Evolutionary conservation across 2,888 invertebrate genomes (phyloP).

Genomic region (Drosophila borealis): DNA sequence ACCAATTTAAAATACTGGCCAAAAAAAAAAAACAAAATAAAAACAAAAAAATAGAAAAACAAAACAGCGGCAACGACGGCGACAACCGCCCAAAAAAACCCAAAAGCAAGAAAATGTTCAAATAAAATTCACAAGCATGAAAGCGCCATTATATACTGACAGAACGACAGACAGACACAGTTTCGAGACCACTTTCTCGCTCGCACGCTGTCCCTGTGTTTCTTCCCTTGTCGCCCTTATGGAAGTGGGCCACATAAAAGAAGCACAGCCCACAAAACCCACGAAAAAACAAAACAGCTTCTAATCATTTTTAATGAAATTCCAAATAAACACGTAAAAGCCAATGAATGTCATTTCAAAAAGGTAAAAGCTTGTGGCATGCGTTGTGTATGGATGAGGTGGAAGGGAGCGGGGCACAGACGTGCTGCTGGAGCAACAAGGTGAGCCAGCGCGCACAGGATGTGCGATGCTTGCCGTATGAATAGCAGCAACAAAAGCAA

Average conservation of each 20-base stretch:
- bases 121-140: slow-evolving; percentile 79
- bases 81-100: slow-evolving; percentile 51
- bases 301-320: slow-evolving; percentile 81
- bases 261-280: slow-evolving; percentile 60
- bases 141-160: slow-evolving; percentile 79
- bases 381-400: slow-evolving; percentile 23
- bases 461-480: slow-evolving; percentile 71
- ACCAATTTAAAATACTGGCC: slow-evolving; percentile 74
- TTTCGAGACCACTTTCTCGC: slow-evolving; percentile 12
- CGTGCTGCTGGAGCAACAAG: slow-evolving; percentile 67
- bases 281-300: slow-evolving; percentile 78
- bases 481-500: slow-evolving; percentile 59
- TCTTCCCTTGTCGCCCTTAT: neutral
- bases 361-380: slow-evolving; percentile 78
- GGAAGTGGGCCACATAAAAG: slow-evolving; percentile 24
- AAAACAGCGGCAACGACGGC: slow-evolving; percentile 30
- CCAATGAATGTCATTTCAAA: slow-evolving; percentile 80
- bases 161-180: slow-evolving; percentile 33
- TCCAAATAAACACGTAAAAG: slow-evolving; percentile 81
- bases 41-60: slow-evolving; percentile 14
- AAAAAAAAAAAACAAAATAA: slow-evolving; percentile 28
- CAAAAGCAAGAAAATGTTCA: slow-evolving; percentile 79
- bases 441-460: slow-evolving; percentile 53
- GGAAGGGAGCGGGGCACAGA: slow-evolving; percentile 19
- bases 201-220: neutral